Evolutionary conservation across 2,888 invertebrate species (phyloP), one percentile per base, ranked within the genome.

Genomic region (Steinernema hermaphroditum): DNA sequence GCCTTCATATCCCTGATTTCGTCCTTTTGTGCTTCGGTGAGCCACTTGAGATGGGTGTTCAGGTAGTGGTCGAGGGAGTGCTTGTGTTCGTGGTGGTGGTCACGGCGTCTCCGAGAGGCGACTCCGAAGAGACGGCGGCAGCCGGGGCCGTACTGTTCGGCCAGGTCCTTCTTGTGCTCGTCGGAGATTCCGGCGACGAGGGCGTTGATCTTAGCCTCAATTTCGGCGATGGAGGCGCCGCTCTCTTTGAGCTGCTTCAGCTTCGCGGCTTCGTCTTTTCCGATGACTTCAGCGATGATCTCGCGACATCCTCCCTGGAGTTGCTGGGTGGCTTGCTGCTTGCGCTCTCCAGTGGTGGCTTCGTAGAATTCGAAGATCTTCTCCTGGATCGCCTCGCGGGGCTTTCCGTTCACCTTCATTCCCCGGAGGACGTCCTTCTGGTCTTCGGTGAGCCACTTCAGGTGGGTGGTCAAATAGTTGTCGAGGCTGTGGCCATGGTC

Each of bases 221-320:
- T 70, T 24, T 75, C 78, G 1, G 74, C 78, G 4, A 46, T 37
- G 14, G 74, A 71, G 0, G 79, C 75, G 6, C 82, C 82, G 44
- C 70, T 73, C 57, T 82, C 82, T 68, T 76, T 78, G 72, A 83
- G 62, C 16, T 71, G 37, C 68, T 78, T 80, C 32, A 83, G 41
- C 49, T 79, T 75, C 24, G 43, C 68, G 9, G 77, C 75, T 32
- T 77, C 78, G 1, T 77, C 81, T 19, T 79, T 78, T 24, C 82
- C 82, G 41, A 82, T 16, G n/a, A 74, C 72, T 14, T 72, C 50
- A n/a, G 57, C 46, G 44, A 75, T 68, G 32, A 77, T 62, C 44
- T 78, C 74, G 1, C 75, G 72, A 72, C 78, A 80, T 69, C 70
- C 70, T 69, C 70, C 73, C 62, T 78, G 70, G 71, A 75, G 69